Evolutionary conservation across 1,140 invertebrate genomes (phyloP).

Genomic region (Zophobas morio): DNA sequence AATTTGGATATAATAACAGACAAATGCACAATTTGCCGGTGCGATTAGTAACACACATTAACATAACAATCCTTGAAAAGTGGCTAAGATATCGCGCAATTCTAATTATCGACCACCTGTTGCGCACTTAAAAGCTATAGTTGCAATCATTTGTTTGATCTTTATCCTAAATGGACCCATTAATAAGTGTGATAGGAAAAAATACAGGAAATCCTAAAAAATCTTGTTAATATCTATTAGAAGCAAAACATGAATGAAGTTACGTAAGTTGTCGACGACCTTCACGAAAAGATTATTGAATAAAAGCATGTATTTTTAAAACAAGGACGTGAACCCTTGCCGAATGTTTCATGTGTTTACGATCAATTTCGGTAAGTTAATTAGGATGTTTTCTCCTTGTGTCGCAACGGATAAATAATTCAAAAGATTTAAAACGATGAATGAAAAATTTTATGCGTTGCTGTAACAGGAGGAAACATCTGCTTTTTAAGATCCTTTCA

Average conservation of each 20-base stretch:
- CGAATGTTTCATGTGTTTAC: conserved; percentile 1
- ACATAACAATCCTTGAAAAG: conserved; percentile 33
- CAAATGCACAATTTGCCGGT: conserved; percentile 6
- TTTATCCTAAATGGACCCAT: conserved; percentile 22
- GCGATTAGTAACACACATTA: conserved; percentile 20
- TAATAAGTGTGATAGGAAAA: conserved; percentile 25
- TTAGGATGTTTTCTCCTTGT: background rate
- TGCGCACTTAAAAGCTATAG: conserved; percentile 4
- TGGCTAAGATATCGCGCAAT: conserved; percentile 10
- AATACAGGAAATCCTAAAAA: conserved; percentile 25
- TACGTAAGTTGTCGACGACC: conserved; percentile 6
- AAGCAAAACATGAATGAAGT: conserved; percentile 32
- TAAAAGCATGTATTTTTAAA: conserved; percentile 26
- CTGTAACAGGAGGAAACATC: background rate
- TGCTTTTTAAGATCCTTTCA: background rate
- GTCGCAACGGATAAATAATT: conserved; percentile 4
- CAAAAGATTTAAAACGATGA: conserved; percentile 8
- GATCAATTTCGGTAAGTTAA: conserved; percentile 7
- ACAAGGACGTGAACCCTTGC: conserved; percentile 19
- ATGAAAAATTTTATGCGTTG: background rate
- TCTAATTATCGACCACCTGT: conserved; percentile 32
- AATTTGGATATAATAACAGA: conserved; percentile 18
- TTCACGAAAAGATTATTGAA: conserved; percentile 6
- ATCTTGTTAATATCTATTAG: background rate
- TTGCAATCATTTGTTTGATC: conserved; percentile 32